Evolutionary conservation across 2,888 invertebrate species (phyloP).

Genomic region (Ceriagrion tenellum): DNA sequence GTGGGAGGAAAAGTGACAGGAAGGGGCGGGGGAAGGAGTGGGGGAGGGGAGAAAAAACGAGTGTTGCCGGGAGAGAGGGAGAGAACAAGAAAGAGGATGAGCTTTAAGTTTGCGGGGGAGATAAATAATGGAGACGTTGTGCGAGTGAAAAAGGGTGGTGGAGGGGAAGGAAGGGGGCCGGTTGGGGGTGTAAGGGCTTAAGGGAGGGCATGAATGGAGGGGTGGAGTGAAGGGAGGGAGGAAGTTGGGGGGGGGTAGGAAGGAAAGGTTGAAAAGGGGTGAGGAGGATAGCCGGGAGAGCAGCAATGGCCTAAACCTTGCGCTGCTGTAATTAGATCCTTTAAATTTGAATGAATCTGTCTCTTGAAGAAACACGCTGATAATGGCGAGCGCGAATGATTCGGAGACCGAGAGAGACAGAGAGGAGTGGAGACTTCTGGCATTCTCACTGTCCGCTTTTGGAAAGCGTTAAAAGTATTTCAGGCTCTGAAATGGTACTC

Average conservation of each 20-base stretch:
- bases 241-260: background rate
- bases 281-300: background rate
- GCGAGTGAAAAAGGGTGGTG: constrained; percentile 29
- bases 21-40: background rate
- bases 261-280: background rate
- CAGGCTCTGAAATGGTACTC: background rate
- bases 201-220: constrained; percentile 16
- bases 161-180: background rate
- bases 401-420: background rate
- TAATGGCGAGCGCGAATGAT: background rate
- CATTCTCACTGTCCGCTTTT: background rate
- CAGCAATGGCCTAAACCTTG: constrained; percentile 11
- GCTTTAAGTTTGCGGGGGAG: constrained; percentile 27
- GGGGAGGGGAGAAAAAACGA: background rate
- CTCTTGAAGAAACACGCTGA: background rate
- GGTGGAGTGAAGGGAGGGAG: background rate
- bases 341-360: constrained; percentile 32
- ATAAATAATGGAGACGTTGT: constrained; percentile 19
- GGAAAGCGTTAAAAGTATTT: background rate
- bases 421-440: background rate
- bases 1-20: background rate
- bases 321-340: background rate
- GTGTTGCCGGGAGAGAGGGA: constrained; percentile 17
- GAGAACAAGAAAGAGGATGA: background rate
- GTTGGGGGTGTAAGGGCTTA: background rate